Conservation (phyloP, 1,140 invertebrate species). For the Anagrus nilaparvatae region DNA sequence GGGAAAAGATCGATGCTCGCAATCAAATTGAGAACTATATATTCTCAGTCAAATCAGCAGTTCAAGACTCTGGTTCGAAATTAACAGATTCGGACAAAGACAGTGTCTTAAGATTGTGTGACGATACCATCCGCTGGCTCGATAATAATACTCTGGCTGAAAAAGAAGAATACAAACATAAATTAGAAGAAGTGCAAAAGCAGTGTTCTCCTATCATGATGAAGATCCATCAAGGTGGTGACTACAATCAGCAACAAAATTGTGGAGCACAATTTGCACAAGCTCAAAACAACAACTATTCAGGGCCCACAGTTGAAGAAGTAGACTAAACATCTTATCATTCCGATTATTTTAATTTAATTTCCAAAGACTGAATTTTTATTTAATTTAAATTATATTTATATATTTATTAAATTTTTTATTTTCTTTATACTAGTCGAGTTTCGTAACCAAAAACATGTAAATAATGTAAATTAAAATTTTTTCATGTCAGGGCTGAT, state of each 20-base stretch:
- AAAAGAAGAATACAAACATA: slow-evolving; percentile 66
- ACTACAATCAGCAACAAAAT: slow-evolving; percentile 19
- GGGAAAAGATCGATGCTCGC: slow-evolving; percentile 49
- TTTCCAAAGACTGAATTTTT: slow-evolving; percentile 8
- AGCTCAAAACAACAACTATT: slow-evolving; percentile 11
- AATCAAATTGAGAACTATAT: slow-evolving; percentile 63
- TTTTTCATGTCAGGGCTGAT: slow-evolving; percentile 9
- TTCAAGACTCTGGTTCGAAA: slow-evolving; percentile 32
- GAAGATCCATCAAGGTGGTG: slow-evolving; percentile 56
- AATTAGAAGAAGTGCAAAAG: slow-evolving; percentile 60
- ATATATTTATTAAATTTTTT: no score
- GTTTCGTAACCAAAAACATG: background rate
- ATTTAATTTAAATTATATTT: slow-evolving; percentile 4
- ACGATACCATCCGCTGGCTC: slow-evolving; percentile 43
- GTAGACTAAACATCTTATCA: slow-evolving; percentile 42
- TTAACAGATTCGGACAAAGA: slow-evolving; percentile 31
- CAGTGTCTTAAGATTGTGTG: slow-evolving; percentile 34
- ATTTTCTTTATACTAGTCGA: no score
- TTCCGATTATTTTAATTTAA: slow-evolving; percentile 3
- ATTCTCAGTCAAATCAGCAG: slow-evolving; percentile 54
- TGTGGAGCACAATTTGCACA: slow-evolving; percentile 20
- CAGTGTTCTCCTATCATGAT: slow-evolving; percentile 65
- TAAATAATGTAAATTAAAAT: slow-evolving; percentile 2
- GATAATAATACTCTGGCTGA: slow-evolving; percentile 59
- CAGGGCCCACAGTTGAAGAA: slow-evolving; percentile 52